Evolutionary conservation across 2,797 vertebrate genomes (phyloP).

Genomic region (Lithobates sylvaticus): DNA sequence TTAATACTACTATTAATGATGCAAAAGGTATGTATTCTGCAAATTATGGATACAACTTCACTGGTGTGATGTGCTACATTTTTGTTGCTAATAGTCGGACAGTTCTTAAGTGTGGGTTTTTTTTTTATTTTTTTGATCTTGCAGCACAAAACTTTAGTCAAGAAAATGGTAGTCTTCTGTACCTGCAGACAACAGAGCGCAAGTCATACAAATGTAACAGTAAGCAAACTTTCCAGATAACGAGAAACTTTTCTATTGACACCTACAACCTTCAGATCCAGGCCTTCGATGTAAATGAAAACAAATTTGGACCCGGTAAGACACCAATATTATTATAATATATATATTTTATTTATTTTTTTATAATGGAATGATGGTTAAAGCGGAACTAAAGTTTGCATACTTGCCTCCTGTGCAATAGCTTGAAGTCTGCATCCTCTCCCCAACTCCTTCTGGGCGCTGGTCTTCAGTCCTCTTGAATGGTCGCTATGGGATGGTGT

Average conservation of each 20-base stretch:
- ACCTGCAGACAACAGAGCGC: slow-evolving; percentile 82
- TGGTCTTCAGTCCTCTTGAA: too few species aligned
- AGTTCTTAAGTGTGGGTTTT: too few species aligned
- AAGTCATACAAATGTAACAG: slow-evolving; percentile 90
- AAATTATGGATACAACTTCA: not conserved
- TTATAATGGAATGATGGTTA: too few species aligned
- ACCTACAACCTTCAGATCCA: slow-evolving; percentile 89
- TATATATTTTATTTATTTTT: not conserved
- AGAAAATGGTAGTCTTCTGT: slow-evolving; percentile 80
- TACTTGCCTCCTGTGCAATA: too few species aligned
- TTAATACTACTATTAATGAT: slow-evolving; percentile 69
- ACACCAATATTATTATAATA: too few species aligned
- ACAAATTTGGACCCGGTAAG: slow-evolving; percentile 90
- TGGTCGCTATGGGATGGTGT: too few species aligned
- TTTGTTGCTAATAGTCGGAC: not conserved
- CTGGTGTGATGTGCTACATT: too few species aligned
- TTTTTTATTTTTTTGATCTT: not conserved
- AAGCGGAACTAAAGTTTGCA: too few species aligned
- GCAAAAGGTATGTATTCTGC: slow-evolving; percentile 71
- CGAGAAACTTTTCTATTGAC: slow-evolving; percentile 77
- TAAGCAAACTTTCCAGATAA: slow-evolving; percentile 82
- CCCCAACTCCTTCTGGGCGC: too few species aligned
- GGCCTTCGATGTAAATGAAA: slow-evolving; percentile 83
- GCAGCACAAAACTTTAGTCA: not conserved
- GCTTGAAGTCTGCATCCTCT: too few species aligned